phyloP scores from a whole-genome alignment of 2,888 invertebrate genomes.

The Thecocarcelia acutangulata region DNA sequence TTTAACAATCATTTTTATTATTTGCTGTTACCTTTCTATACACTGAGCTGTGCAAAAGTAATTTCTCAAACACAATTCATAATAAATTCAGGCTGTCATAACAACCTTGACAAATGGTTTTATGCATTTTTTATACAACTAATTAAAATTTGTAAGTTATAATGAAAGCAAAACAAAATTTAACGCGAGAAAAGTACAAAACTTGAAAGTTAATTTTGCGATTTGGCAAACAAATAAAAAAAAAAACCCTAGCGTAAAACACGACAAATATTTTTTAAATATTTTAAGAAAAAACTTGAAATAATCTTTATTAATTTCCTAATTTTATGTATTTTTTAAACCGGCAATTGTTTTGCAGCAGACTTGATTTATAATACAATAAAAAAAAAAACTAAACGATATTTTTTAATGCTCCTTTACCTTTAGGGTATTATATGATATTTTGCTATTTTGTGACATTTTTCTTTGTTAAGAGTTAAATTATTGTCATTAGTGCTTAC shows the following conservation, averaged over 20 bases:
- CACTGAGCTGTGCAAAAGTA: background rate
- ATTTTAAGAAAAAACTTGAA: background rate
- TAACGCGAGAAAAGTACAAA: background rate
- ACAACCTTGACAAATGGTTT: conserved; percentile 20
- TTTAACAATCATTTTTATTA: background rate
- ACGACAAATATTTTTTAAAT: background rate
- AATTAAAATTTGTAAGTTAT: conserved; percentile 25
- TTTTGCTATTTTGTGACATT: conserved; percentile 37
- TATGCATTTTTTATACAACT: conserved; percentile 4
- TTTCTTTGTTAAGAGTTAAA: conserved; percentile 30
- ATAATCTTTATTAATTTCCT: background rate
- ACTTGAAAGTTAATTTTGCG: background rate
- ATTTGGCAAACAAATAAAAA: no score
- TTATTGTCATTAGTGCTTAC: conserved; percentile 44
- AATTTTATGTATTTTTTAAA: background rate
- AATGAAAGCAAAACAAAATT: background rate
- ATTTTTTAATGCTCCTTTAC: background rate
- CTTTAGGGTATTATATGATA: conserved; percentile 24
- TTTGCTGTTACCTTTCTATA: conserved; percentile 2
- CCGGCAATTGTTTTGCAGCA: conserved; percentile 2
- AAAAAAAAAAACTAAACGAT: background rate
- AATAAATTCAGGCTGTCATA: conserved; percentile 33
- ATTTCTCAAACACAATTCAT: conserved; percentile 12
- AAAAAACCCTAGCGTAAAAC: no score
- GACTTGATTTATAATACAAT: background rate